Evolutionary conservation across 2,888 invertebrate species (phyloP).

Genomic region (Tubulanus polymorphus): DNA sequence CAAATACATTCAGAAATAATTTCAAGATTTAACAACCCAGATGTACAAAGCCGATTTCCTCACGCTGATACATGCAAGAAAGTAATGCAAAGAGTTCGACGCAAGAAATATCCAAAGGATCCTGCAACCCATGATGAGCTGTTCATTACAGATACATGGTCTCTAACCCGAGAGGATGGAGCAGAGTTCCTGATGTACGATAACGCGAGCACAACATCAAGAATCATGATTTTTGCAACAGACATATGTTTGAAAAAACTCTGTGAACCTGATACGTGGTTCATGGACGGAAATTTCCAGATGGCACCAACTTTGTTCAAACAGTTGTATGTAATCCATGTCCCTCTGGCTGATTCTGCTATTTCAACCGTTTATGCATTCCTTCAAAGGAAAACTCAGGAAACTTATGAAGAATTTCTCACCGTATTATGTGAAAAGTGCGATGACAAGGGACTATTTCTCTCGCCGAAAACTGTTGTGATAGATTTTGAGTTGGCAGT

Average conservation of each 20-base stretch:
- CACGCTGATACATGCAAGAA: background rate
- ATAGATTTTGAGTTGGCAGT: background rate
- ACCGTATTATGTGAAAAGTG: too few species aligned
- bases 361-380: background rate
- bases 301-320: background rate
- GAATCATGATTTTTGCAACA: conserved; percentile 2
- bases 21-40: background rate
- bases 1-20: background rate
- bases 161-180: background rate
- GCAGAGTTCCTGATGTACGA: conserved; percentile 5
- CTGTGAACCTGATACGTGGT: background rate
- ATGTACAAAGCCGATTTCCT: background rate
- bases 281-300: conserved; percentile 5
- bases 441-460: too few species aligned
- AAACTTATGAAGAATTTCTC: background rate
- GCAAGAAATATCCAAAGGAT: background rate
- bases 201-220: background rate
- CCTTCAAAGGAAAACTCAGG: conserved; percentile 1
- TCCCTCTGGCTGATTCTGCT: background rate
- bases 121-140: background rate
- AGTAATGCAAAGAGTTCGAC: background rate
- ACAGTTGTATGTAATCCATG: conserved; percentile 2
- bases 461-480: background rate
- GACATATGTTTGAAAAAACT: background rate
- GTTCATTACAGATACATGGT: background rate